Conservation (phyloP, 2,888 invertebrate species). For the Torymus texanus region DNA sequence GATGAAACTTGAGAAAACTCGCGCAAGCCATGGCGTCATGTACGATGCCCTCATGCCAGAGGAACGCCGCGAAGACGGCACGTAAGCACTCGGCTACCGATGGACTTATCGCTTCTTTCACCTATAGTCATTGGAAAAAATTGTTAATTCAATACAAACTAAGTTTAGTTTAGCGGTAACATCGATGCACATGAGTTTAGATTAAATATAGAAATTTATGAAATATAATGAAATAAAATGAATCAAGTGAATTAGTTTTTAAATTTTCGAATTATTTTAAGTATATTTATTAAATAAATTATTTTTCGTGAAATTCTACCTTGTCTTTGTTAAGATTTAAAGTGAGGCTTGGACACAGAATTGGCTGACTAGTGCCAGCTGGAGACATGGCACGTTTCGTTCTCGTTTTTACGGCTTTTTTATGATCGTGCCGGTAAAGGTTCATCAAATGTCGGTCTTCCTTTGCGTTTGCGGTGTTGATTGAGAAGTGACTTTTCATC, state of each 20-base stretch:
- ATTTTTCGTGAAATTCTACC: conserved; percentile 30
- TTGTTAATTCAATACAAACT: too few relatives aligned
- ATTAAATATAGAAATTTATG: too few relatives aligned
- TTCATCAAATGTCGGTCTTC: conserved; percentile 79
- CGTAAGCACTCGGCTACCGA: conserved; percentile 93
- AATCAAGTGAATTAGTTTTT: too few relatives aligned
- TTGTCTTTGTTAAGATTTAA: conserved; percentile 76
- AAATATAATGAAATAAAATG: too few relatives aligned
- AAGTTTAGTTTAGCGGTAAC: too few relatives aligned
- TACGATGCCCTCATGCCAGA: conserved; percentile 98
- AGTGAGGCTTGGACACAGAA: conserved; percentile 68
- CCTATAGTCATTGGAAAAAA: conserved; percentile 59
- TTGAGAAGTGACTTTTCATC: conserved; percentile 79
- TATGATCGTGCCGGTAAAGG: conserved; percentile 77
- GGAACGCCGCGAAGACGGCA: conserved; percentile 96
- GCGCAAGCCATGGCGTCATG: conserved; percentile 99
- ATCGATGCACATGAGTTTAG: too few relatives aligned
- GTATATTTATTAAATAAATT: too few relatives aligned
- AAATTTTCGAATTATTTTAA: too few relatives aligned
- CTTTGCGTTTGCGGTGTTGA: conserved; percentile 77
- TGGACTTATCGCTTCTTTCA: conserved; percentile 91
- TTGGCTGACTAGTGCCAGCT: conserved; percentile 73
- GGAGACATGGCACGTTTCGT: conserved; percentile 75
- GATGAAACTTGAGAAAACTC: conserved; percentile 95
- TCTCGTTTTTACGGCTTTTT: conserved; percentile 71